Percentiles rank a stretch among this genome's conserved stretches.
Evolutionary conservation across 2,797 vertebrate genomes (phyloP).

Genomic region (Capromys pilorides): DNA sequence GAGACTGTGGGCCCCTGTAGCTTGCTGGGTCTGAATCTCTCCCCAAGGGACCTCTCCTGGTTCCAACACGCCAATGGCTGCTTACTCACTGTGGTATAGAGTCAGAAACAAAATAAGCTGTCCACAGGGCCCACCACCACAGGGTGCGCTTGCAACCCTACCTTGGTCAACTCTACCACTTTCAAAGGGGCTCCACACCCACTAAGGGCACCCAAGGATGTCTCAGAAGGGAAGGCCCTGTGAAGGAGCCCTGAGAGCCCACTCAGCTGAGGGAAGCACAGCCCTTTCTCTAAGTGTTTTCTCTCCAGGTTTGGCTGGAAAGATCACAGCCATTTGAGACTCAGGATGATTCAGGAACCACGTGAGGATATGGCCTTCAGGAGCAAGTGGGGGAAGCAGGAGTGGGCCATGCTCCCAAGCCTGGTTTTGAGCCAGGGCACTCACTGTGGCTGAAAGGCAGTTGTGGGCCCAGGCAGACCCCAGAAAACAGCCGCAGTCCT

Average conservation of each 20-base stretch:
- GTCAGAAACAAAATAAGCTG: not conserved
- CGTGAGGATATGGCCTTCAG: not conserved
- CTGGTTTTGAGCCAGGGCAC: constrained; percentile 65
- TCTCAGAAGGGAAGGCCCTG: not conserved
- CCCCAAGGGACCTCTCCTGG: not conserved
- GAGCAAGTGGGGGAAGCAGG: constrained; percentile 10
- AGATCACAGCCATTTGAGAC: not conserved
- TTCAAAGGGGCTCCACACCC: no score
- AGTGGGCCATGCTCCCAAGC: constrained; percentile 22
- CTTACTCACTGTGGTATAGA: not conserved
- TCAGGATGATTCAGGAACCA: constrained; percentile 13
- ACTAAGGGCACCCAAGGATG: not conserved
- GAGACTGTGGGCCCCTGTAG: not conserved
- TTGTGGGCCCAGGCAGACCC: constrained; percentile 54
- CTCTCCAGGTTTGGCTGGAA: constrained; percentile 55
- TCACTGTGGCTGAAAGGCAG: constrained; percentile 41
- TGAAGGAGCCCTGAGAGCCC: not conserved
- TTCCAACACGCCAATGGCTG: not conserved
- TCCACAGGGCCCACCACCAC: not conserved
- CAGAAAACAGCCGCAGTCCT: constrained; percentile 64
- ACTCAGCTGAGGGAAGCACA: not conserved
- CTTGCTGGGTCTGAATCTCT: not conserved
- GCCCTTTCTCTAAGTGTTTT: constrained; percentile 60
- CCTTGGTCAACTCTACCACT: not conserved
- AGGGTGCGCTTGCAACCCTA: not conserved